These are phyloP conservation scores for Himalopsyche japonica DNA, from an alignment of 2,888 invertebrate genomes.

Conservation along the genomic window DNA sequence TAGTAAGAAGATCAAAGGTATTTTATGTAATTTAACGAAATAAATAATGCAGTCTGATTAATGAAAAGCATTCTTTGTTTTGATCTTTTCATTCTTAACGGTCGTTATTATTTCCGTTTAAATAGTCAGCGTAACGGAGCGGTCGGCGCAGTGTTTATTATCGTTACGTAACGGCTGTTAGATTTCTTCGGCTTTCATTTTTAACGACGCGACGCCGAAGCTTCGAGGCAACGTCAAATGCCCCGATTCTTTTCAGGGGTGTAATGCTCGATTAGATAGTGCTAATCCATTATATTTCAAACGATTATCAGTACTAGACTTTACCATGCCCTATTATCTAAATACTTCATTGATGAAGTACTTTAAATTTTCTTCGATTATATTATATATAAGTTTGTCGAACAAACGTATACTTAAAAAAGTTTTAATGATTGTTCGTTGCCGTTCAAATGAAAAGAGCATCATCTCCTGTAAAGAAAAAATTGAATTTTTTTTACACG, in stretches of 20 bases:
- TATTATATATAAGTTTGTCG: too few relatives aligned
- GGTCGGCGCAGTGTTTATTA: not conserved
- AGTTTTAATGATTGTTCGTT: too few relatives aligned
- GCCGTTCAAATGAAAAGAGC: too few relatives aligned
- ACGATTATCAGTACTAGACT: not conserved
- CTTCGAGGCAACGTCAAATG: not conserved
- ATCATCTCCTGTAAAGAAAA: too few relatives aligned
- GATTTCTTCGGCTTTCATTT: not conserved
- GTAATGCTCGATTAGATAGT: not conserved
- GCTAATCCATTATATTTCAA: not conserved
- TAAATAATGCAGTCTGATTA: not conserved
- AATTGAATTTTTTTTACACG: too few relatives aligned
- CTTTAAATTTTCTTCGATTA: too few relatives aligned
- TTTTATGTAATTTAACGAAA: not conserved
- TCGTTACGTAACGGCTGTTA: constrained; percentile 13
- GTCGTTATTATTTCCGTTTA: not conserved
- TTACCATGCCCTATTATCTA: not conserved
- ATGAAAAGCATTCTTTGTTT: not conserved
- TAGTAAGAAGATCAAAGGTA: too few relatives aligned
- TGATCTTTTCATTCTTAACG: not conserved
- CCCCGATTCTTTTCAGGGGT: not conserved
- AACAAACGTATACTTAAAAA: too few relatives aligned
- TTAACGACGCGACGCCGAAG: constrained; percentile 11
- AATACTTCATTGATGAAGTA: too few relatives aligned
- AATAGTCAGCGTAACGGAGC: not conserved